Conservation (phyloP, 2,113 vertebrate genomes). For the Python bivittatus region DNA sequence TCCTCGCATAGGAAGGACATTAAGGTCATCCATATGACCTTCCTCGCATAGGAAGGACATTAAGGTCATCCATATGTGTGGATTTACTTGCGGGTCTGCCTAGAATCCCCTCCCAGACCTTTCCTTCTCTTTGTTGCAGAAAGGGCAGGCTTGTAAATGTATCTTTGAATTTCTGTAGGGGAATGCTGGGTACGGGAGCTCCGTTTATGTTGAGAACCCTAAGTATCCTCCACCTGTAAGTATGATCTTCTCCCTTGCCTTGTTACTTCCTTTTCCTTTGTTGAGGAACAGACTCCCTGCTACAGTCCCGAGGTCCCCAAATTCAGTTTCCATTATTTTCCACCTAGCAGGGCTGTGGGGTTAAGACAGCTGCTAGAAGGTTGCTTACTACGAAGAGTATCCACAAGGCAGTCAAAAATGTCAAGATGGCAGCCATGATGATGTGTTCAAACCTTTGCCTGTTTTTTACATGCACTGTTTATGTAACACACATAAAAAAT, state of each 20-base stretch:
- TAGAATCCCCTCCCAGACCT: not conserved
- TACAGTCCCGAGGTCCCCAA: not conserved
- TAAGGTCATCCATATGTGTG: not conserved
- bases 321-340: not conserved
- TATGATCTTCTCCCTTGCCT: not conserved
- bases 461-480: not conserved
- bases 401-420: not conserved
- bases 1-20: not conserved
- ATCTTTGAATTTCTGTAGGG: not conserved
- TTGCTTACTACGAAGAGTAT: not conserved
- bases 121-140: not conserved
- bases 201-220: not conserved
- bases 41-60: not conserved
- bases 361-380: not conserved
- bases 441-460: not conserved
- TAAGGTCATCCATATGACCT: not conserved
- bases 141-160: not conserved
- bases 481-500: not conserved
- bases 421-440: not conserved
- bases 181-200: not conserved
- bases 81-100: not conserved
- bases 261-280: not conserved
- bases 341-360: not conserved
- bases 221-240: not conserved
- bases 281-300: not conserved